Percentiles rank a stretch among this genome's conserved stretches.
These are phyloP conservation scores for Peromyscus eremicus DNA, from an alignment of 2,797 vertebrate genomes.

Conservation along the genomic window DNA sequence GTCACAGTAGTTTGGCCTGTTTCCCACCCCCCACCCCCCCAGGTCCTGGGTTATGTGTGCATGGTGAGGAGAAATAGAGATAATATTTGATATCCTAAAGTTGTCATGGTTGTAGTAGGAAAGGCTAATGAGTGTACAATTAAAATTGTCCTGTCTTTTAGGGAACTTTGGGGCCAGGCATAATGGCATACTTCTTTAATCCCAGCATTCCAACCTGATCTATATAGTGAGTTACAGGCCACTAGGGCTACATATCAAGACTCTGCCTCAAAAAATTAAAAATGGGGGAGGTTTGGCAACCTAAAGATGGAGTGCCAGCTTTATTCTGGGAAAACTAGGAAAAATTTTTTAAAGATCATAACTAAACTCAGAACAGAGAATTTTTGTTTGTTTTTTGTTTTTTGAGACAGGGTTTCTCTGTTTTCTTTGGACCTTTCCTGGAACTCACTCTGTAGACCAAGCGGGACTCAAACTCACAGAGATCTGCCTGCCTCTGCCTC, in stretches of 20 bases:
- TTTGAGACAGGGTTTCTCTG: too few relatives aligned
- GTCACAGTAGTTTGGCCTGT: not conserved
- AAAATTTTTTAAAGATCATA: slow-evolving; percentile 17
- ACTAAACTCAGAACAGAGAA: not conserved
- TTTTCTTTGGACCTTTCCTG: too few relatives aligned
- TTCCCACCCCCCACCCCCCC: too few relatives aligned
- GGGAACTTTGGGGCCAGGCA: not conserved
- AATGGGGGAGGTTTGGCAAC: not conserved
- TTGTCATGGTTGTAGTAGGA: not conserved
- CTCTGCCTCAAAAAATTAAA: not conserved
- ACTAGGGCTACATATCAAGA: not conserved
- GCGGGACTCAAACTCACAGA: too few relatives aligned
- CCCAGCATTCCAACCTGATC: not conserved
- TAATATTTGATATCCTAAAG: not conserved
- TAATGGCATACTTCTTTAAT: not conserved
- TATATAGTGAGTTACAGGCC: not conserved
- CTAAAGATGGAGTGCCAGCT: not conserved
- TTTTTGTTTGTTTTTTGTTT: too few relatives aligned
- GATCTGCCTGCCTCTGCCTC: too few relatives aligned
- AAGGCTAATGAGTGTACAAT: not conserved
- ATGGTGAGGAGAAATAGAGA: not conserved
- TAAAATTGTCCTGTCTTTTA: not conserved
- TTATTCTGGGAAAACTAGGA: not conserved
- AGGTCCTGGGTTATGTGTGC: not conserved
- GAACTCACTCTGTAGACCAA: too few relatives aligned